Conservation (phyloP, 2,113 vertebrate species). For the Orientallactaga bullata region DNA sequence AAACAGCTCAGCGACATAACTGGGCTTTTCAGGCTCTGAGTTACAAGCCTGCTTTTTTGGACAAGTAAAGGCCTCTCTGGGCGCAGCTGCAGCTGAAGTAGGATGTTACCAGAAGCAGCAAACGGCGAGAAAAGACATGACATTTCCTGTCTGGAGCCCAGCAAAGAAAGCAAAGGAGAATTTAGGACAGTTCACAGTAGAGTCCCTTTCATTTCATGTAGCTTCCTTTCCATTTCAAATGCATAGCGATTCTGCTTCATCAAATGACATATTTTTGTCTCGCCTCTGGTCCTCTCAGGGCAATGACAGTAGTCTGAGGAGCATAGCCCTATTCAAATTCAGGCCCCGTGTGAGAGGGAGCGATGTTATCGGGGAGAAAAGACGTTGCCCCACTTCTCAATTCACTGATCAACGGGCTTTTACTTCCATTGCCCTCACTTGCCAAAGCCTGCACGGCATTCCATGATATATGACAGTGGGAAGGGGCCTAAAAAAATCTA, state of each 20-base stretch:
- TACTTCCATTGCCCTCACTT: neutral
- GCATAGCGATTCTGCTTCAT: conserved; percentile 74
- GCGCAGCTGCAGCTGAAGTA: conserved; percentile 73
- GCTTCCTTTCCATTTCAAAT: conserved; percentile 69
- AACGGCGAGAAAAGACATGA: conserved; percentile 73
- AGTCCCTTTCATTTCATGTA: conserved; percentile 60
- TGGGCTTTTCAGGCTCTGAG: conserved; percentile 74
- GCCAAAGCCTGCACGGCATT: neutral
- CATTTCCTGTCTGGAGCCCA: conserved; percentile 77
- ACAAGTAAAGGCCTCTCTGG: conserved; percentile 76
- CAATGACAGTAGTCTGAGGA: conserved; percentile 42
- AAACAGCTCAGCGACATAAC: conserved; percentile 66
- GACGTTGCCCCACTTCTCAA: conserved; percentile 5
- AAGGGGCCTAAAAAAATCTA: neutral
- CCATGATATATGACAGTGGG: neutral
- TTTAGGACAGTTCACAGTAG: conserved; percentile 74
- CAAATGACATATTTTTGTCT: conserved; percentile 75
- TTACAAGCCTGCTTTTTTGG: conserved; percentile 69
- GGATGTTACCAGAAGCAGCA: conserved; percentile 75
- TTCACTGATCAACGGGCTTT: conserved; percentile 44
- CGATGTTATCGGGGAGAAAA: conserved; percentile 16
- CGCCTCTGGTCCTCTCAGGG: conserved; percentile 49
- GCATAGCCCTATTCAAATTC: conserved; percentile 53
- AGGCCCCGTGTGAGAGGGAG: neutral
- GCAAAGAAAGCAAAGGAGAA: conserved; percentile 75